Evolutionary conservation across 2,888 invertebrate species (phyloP), one percentile per base, ranked within the genome.

Genomic region (Ichneumon xanthorius): DNA sequence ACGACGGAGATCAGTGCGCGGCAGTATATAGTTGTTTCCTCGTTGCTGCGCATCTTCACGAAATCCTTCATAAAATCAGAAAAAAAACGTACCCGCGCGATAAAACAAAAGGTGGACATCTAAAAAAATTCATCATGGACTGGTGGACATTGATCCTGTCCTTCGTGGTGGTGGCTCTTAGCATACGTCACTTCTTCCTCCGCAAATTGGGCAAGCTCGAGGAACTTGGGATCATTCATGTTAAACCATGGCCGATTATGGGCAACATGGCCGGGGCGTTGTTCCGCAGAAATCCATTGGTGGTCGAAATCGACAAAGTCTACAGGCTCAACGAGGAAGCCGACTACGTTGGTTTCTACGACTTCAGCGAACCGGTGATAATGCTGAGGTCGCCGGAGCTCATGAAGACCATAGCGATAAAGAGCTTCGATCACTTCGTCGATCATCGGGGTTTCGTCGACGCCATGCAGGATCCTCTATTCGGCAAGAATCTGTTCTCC

Each of bases 341-440:
- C 0, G 86, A 63, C 4, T 92, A 91, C 81, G n/a, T 90, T 0
- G 93, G 92, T 1, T 73, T 86, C 19, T 91, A 92, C 83, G 91
- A 92, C 30, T 90, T 93, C 40, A 50, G 68, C 2, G 87, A 80
- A 2, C 93, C 93, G 0, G 45, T 82, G 0, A 19, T 93, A 6
- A 1, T 94, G 7, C 11, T 94, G 0, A 89, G 89, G 6, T 93
- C 93, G 81, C 90, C 92, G 0, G 91, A 94, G 2, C 63, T 94
- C 19, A 91, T 94, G 19, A 93, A 90, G 72, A 88, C 84, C 6
- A 81, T 93, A 14, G 87, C 90, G 9, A 80, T 89, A 22, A 90
- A 89, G 78, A 6, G 78, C n/a, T 86, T 86, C 70, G 86, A 85
- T 55, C 82, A 87, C 58, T 87, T 87, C 30, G 73, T 87, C 9